A percentile compares a stretch with the other conserved stretches of the same genome.
Evolutionary conservation across 2,888 invertebrate species (phyloP).

Genomic region (Slavum lentiscoides): DNA sequence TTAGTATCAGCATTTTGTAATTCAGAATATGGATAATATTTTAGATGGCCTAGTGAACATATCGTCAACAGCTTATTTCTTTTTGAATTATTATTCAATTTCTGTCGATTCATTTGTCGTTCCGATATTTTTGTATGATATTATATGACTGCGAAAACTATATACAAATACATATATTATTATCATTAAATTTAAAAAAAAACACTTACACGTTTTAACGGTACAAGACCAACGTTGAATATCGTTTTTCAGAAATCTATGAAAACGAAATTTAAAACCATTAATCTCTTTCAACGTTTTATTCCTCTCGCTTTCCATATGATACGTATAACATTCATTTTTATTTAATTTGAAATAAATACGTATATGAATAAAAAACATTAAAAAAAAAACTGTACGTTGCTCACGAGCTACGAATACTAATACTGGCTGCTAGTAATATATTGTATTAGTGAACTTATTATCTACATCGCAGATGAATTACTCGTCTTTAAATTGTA

Average conservation of each 20-base stretch:
- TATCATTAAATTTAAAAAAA: slow-evolving; percentile 6
- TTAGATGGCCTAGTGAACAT: slow-evolving; percentile 12
- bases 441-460: slow-evolving; percentile 1
- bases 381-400: not conserved
- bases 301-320: not conserved
- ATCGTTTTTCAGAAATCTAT: not conserved
- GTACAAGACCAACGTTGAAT: slow-evolving; percentile 28
- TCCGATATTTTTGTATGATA: not conserved
- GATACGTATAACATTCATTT: not conserved
- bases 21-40: slow-evolving; percentile 6
- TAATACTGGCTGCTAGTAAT: not conserved
- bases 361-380: not conserved
- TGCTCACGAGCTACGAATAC: not conserved
- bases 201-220: slow-evolving; percentile 12
- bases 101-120: slow-evolving; percentile 1
- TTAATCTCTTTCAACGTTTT: slow-evolving; percentile 4
- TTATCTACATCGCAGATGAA: not conserved
- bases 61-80: slow-evolving; percentile 24
- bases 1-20: slow-evolving; percentile 4
- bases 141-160: slow-evolving; percentile 3
- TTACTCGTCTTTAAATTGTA: no score
- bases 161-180: slow-evolving; percentile 1
- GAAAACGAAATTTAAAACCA: not conserved
- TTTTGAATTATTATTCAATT: slow-evolving; percentile 10
- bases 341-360: not conserved